Base-by-base conservation (phyloP, 2,888 invertebrate species). In the Platycheirus rosarum region DNA sequence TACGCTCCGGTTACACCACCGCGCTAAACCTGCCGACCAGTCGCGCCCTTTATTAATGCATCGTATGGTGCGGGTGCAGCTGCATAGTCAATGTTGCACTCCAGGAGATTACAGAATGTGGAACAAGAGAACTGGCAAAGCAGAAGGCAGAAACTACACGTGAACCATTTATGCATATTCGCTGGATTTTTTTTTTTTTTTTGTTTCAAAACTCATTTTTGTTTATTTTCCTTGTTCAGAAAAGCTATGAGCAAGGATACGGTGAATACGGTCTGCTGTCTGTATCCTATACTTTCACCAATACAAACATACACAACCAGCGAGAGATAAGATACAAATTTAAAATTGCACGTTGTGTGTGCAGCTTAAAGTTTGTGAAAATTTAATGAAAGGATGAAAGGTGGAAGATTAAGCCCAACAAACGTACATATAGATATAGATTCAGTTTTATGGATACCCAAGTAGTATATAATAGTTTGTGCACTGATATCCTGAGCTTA, bases 311-410 rank as follows among this genome's bases (percentile, higher is more conserved):
- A 26, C 14, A 14, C 20, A 29, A 49, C 7, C 7, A 26, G 8
- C 2, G 40, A 29, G 40, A 32, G 11, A 35, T 37, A 55, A 13
- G 37, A 37, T 5, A 18, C 2, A 44, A n/a, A 14, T 49, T 8
- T 40, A 4, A 60, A 63, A 73, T 63, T 32, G 20, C 60, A 44
- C 42, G 46, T 49, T 65, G 44, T 20, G 44, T 20, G n/a, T 46
- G 35, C 32, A 60, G 42, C 60, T 60, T 29, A 60, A 60, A 44
- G 60, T 48, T 37, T 46, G 18, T 69, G 57, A 48, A 69, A 60
- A 32, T 57, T 74, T 23, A 57, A 66, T 57, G 57, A 57, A 66
- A 40, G 49, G 57, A 40, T 66, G 74, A 66, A 66, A 74, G 66
- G 49, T 74, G 48, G 32, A 66, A 40, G 48, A 57, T 57, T 57